phyloP scores from a whole-genome alignment of 1,140 invertebrate genomes.

The Trachymyrmex septentrionalis region DNA sequence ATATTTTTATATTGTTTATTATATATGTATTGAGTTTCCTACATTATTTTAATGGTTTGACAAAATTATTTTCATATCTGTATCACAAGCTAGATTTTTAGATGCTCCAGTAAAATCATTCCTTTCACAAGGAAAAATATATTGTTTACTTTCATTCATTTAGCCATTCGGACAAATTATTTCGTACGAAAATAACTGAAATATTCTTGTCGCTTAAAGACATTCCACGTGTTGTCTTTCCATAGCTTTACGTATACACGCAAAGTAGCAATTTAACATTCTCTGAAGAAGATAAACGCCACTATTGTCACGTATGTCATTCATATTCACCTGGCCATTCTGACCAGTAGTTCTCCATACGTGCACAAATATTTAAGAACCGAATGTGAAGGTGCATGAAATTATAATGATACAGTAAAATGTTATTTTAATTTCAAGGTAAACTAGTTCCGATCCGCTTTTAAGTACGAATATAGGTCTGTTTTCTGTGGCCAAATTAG shows the following conservation, averaged over 20 bases:
- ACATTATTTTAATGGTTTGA: too few species aligned
- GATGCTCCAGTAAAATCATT: too few species aligned
- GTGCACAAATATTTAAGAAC: slow-evolving; percentile 34
- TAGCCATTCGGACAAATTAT: neutral
- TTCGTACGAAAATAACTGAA: slow-evolving; percentile 22
- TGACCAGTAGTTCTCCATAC: neutral
- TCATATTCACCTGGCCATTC: neutral
- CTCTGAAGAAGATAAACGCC: slow-evolving; percentile 5
- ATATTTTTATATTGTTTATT: too few species aligned
- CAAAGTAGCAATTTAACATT: slow-evolving; percentile 36
- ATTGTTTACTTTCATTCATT: neutral
- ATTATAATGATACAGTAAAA: neutral
- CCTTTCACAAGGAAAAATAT: neutral
- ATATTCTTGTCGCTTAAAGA: neutral
- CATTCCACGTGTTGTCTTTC: neutral
- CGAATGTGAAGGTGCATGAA: neutral
- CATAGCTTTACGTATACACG: slow-evolving; percentile 3
- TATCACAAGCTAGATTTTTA: too few species aligned
- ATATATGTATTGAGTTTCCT: too few species aligned
- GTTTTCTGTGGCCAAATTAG: too few species aligned
- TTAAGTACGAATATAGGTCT: neutral
- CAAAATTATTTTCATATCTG: too few species aligned
- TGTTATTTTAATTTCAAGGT: slow-evolving; percentile 4
- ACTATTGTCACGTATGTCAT: neutral
- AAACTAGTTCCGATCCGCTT: neutral